Evolutionary conservation across 2,113 vertebrate genomes (phyloP), one percentile per base, ranked within the genome.

Genomic region (Calonectris borealis): DNA sequence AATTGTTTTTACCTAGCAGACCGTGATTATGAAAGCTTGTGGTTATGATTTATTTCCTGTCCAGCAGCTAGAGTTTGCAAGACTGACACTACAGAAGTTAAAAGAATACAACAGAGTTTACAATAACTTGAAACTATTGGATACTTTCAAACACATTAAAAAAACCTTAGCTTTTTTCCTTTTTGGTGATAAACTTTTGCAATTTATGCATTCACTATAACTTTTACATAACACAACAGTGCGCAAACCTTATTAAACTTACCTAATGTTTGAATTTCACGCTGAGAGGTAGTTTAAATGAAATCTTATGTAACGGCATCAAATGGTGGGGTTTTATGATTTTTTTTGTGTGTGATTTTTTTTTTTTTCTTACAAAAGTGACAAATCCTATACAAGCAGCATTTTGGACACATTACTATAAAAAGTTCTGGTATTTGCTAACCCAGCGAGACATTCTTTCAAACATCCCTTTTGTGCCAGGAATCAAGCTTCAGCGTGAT

Each of bases 211-310:
- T 95, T 96, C 86, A 95, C 42, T 97, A 52, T 55, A 92, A 96
- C 18, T 93, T 92, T 70, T 83, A 90, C 71, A 58, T 68, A 96
- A 96, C 32, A 73, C 83, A 65, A 96, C 70, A 65, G 48, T 95
- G 92, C 97, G 75, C 82, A 97, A 97, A 96, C 72, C 82, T 94
- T 94, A 95, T 49, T 71, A 89, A 96, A 94, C 77, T 96, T 92
- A 91, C 26, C 93, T 95, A 91, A 79, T 42, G 31, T 64, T 89
- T 97, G 82, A 98, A 97, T 96, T 96, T 96, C 94, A 97, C 52
- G 61, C 86, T 96, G 91, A 98, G 98, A 98, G 98, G 98, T 98
- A 98, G 98, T 97, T 98, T 96, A 98, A 97, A 98, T 83, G 89
- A 98, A 98, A 98, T 95, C 61, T 92, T 89, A 93, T 40, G 40